Evolutionary conservation across 2,113 vertebrate genomes (phyloP).

Genomic region (Phocoena phocoena): DNA sequence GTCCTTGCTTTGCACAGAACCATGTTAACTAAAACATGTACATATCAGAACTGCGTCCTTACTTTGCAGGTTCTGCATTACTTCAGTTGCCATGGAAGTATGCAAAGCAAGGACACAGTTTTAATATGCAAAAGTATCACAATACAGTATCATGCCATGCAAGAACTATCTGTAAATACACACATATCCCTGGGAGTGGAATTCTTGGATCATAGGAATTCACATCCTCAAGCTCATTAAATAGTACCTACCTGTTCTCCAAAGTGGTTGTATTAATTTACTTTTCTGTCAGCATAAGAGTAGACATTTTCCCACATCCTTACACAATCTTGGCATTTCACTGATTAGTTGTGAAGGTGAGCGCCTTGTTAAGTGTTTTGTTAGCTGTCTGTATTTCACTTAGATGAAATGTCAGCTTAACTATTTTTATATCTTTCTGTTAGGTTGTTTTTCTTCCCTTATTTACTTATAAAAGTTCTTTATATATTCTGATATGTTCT

Average conservation of each 20-base stretch:
- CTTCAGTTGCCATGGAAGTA: not conserved
- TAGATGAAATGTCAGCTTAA: not conserved
- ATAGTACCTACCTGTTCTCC: not conserved
- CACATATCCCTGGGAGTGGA: not conserved
- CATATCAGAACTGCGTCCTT: not conserved
- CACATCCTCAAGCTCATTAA: not conserved
- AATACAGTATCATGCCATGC: not conserved
- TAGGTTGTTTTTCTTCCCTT: not conserved
- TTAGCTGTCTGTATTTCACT: not conserved
- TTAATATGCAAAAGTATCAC: not conserved
- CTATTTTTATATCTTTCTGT: not conserved
- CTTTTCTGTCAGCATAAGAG: not conserved
- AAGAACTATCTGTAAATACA: not conserved
- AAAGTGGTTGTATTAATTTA: not conserved
- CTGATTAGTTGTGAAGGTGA: not conserved
- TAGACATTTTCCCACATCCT: not conserved
- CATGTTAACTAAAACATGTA: not conserved
- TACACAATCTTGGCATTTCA: not conserved
- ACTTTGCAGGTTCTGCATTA: not conserved
- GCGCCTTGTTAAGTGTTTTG: not conserved
- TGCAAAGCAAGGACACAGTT: not conserved
- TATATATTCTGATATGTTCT: not conserved
- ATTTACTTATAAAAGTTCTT: slow-evolving; percentile 1
- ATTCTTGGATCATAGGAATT: not conserved
- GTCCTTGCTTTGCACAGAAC: not conserved